Base-by-base conservation (phyloP, 1,140 invertebrate species). In the Apolygus lucorum region DNA sequence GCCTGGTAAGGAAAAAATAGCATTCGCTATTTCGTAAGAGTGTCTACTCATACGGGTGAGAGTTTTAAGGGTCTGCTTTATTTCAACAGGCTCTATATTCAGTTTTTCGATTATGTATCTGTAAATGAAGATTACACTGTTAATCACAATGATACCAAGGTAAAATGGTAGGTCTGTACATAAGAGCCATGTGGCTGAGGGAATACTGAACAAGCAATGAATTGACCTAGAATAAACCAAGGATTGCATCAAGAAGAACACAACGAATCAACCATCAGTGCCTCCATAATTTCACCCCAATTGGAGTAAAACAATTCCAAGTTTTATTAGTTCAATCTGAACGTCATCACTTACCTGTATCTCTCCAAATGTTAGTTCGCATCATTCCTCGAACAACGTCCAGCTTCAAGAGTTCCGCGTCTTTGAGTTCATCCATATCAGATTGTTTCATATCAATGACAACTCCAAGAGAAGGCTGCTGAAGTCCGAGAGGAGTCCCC, bases 351-450 rank as follows among this genome's bases (percentile, higher is more conserved):
- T 73, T 77, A 90, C 83, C 79, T 85, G 34, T 88, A 83, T 77
- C 86, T 83, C 67, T 86, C 80, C 49, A 93, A 76, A 95, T 84
- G 77, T 92, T 87, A 67, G 91, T 91, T 73, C 91, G 82, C 11
- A 91, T 74, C 22, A 91, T 78, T 66, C 87, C 88, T 76, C 87
- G 83, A 28, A 91, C 82, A 0, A 91, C 78, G 81, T 92, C 89
- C 21, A 87, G 81, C 80, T 90, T 90, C 11, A 88, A 85, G 62
- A 95, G 78, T 76, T 95, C 89, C 76, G 88, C 87, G 82, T 96
- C 93, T 78, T 91, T 92, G 62, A 92, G 80, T 74, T 86, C 86
- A 70, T 81, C 80, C 14, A 75, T 70, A 22, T 77, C 75, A 59
- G 66, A 66, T 52, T 67, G 70, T 49, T 74, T 72, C 21, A 76